phyloP scores from a whole-genome alignment of 2,113 vertebrate species.

The Erythrocebus patas region DNA sequence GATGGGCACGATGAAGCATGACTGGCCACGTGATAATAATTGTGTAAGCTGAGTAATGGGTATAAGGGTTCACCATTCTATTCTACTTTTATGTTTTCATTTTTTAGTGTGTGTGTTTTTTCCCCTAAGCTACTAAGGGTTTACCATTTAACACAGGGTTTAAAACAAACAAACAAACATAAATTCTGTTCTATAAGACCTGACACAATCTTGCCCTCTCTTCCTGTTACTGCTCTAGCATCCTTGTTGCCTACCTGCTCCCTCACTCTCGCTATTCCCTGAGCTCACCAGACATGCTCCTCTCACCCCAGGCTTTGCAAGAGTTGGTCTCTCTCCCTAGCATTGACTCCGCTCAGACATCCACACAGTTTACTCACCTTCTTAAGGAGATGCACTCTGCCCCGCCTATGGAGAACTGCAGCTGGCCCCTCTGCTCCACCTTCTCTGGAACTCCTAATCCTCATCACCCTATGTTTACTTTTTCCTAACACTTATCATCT shows the following conservation, averaged over 20 bases:
- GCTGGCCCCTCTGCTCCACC: neutral
- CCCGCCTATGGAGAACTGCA: neutral
- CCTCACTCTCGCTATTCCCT: neutral
- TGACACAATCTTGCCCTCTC: neutral
- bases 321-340: neutral
- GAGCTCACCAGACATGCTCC: neutral
- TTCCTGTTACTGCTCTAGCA: neutral
- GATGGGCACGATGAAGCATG: neutral
- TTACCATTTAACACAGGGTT: neutral
- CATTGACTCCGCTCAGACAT: neutral
- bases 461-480: neutral
- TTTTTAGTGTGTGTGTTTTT: neutral
- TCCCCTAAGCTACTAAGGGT: neutral
- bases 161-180: neutral
- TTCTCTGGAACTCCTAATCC: neutral
- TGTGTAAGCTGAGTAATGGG: neutral
- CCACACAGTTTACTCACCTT: neutral
- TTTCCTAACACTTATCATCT: neutral
- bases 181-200: neutral
- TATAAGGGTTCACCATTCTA: neutral
- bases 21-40: accelerated
- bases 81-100: neutral
- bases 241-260: neutral
- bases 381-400: neutral
- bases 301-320: neutral